Evolutionary conservation across 1,140 invertebrate genomes (phyloP), one percentile per base, ranked within the genome.

Genomic region (Apolygus lucorum): DNA sequence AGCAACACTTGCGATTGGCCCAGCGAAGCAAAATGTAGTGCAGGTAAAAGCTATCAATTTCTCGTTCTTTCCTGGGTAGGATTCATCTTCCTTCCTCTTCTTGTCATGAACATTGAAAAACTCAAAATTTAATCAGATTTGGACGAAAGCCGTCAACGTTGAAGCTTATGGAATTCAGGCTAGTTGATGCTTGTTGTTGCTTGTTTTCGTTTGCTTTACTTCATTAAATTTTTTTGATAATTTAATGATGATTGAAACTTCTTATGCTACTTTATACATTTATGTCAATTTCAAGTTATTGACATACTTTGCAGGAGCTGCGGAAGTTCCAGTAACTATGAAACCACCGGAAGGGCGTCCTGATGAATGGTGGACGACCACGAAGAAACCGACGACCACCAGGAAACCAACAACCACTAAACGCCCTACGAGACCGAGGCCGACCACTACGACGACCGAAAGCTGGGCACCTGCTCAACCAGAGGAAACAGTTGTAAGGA

Each of bases 1-100:
- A 79, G 79, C 17, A 81, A 81, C n/a, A 79, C 85, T 4, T 93
- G 91, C 73, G 91, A 94, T 75, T 93, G 90, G 90, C 90, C 90
- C 1, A 79, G 79, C 21, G 80, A 81, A 14, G 90, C 88, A 0
- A 86, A 87, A 74, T 93, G 91, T 28, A 52, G 29, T 17, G 49
- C 65, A 63, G 70, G 74, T 78, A 73, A 74, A 42, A n/a, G n/a
- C n/a, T 42, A 8, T 42, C 4, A 42, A 42, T 42, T 42, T 42
- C 4, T n/a, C n/a, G n/a, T n/a, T n/a, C n/a, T n/a, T n/a, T n/a
- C n/a, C n/a, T n/a, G n/a, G n/a, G n/a, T n/a, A n/a, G n/a, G n/a
- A n/a, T n/a, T n/a, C n/a, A n/a, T n/a, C n/a, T n/a, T n/a, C n/a
- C n/a, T n/a, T n/a, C n/a, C n/a, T n/a, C n/a, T n/a, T 42, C 17